A percentile compares a stretch with the other conserved stretches of the same genome.
These are phyloP conservation scores for Agonopterix subpropinquella DNA, from an alignment of 2,888 invertebrate genomes.

Conservation along the genomic window DNA sequence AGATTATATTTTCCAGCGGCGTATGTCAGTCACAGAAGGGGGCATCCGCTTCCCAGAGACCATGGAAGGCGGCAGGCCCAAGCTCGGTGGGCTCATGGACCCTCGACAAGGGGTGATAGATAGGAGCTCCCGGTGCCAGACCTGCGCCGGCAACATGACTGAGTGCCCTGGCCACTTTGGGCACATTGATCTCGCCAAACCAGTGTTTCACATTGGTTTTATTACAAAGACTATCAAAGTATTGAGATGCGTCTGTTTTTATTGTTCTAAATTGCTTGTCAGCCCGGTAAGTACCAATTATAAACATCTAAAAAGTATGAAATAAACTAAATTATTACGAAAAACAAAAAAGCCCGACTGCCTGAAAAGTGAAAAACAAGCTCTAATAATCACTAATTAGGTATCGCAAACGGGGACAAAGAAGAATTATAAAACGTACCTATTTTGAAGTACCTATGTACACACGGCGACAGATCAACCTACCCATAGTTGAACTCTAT, in stretches of 20 bases:
- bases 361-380: too few species aligned
- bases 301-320: too few species aligned
- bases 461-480: too few species aligned
- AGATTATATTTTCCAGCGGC: constrained; percentile 80
- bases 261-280: constrained; percentile 97
- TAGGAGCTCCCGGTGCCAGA: constrained; percentile 93
- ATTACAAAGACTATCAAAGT: constrained; percentile 98
- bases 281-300: constrained; percentile 88
- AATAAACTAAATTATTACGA: too few species aligned
- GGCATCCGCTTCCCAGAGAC: constrained; percentile 98
- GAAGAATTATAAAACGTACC: too few species aligned
- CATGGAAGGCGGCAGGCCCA: constrained; percentile 98
- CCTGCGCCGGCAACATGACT: constrained; percentile 98
- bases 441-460: too few species aligned
- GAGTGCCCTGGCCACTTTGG: constrained; percentile 99
- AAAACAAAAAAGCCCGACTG: too few species aligned
- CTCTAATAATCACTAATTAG: too few species aligned
- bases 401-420: too few species aligned
- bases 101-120: constrained; percentile 99
- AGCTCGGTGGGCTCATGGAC: constrained; percentile 99
- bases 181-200: constrained; percentile 98
- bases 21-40: constrained; percentile 98
- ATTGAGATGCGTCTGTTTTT: constrained; percentile 98
- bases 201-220: constrained; percentile 99
- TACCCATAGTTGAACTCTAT: too few species aligned